A percentile compares a stretch with the other conserved stretches of the same genome.
phyloP scores from a whole-genome alignment of 2,113 vertebrate genomes.

The Lamprologus callipterus region DNA sequence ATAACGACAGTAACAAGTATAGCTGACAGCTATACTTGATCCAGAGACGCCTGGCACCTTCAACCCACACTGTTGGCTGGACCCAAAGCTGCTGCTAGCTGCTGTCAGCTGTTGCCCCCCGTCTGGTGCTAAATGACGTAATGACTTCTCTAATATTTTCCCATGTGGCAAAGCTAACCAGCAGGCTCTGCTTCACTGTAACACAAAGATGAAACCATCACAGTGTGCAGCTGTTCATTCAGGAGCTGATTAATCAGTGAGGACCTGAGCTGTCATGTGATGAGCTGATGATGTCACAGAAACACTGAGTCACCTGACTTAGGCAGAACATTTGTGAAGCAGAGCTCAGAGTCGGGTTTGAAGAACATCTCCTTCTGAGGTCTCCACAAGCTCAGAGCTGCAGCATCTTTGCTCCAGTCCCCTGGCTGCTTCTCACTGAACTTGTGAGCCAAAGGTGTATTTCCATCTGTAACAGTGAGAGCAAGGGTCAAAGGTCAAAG shows the following conservation, averaged over 20 bases:
- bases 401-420: background rate
- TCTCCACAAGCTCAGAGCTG: background rate
- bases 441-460: background rate
- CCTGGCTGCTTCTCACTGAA: background rate
- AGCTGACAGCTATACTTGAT: background rate
- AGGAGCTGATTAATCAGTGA: background rate
- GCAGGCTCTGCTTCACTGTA: background rate
- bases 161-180: background rate
- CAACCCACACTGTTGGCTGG: accelerated
- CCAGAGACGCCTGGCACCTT: background rate
- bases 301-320: background rate
- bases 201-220: background rate
- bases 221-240: background rate
- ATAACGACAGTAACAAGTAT: background rate
- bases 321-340: background rate
- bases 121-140: background rate
- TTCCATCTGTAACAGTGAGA: background rate
- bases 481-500: background rate
- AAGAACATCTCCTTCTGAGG: background rate
- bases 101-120: background rate
- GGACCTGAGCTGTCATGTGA: background rate
- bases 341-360: background rate
- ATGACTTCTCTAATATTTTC: background rate
- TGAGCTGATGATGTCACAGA: background rate
- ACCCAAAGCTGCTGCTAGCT: background rate